phyloP scores from a whole-genome alignment of 2,888 invertebrate genomes.

The Eurytoma adleriae region DNA sequence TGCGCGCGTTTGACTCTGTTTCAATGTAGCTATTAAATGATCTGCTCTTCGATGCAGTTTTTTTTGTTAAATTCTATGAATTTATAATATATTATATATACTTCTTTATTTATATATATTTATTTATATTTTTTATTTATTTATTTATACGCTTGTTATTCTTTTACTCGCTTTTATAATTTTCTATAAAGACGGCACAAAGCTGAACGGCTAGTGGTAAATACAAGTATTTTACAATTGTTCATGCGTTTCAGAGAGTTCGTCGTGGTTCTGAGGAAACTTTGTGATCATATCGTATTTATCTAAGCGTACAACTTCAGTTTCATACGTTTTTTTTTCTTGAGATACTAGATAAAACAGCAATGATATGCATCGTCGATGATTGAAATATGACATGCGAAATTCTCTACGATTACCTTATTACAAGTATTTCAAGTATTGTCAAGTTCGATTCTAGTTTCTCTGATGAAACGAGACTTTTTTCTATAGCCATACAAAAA shows the following conservation, averaged over 20 bases:
- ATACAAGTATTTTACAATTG: conserved; percentile 73
- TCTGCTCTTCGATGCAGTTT: conserved; percentile 29
- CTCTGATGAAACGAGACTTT: conserved; percentile 22
- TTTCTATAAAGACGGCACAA: conserved; percentile 73
- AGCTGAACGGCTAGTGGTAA: conserved; percentile 73
- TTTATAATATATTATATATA: conserved; percentile 47
- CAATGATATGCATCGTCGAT: conserved; percentile 44
- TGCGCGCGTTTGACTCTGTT: conserved; percentile 9
- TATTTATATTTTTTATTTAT: conserved; percentile 44
- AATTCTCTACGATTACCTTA: conserved; percentile 43
- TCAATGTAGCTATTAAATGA: conserved; percentile 22
- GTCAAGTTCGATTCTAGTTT: conserved; percentile 56
- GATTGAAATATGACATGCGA: conserved; percentile 38
- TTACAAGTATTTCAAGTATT: conserved; percentile 55
- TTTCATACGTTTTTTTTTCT: conserved; percentile 10
- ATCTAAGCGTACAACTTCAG: conserved; percentile 25
- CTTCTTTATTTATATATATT: conserved; percentile 43
- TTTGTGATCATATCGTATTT: conserved; percentile 18
- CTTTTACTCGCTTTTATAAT: conserved; percentile 63
- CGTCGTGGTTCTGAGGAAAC: conserved; percentile 38
- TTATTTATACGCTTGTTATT: conserved; percentile 58
- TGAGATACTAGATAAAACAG: conserved; percentile 40
- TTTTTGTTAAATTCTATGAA: conserved; percentile 17
- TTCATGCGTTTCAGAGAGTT: conserved; percentile 62
- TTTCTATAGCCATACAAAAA: conserved; percentile 32